phyloP scores from a whole-genome alignment of 2,888 invertebrate species.

The Eulithis testata region DNA sequence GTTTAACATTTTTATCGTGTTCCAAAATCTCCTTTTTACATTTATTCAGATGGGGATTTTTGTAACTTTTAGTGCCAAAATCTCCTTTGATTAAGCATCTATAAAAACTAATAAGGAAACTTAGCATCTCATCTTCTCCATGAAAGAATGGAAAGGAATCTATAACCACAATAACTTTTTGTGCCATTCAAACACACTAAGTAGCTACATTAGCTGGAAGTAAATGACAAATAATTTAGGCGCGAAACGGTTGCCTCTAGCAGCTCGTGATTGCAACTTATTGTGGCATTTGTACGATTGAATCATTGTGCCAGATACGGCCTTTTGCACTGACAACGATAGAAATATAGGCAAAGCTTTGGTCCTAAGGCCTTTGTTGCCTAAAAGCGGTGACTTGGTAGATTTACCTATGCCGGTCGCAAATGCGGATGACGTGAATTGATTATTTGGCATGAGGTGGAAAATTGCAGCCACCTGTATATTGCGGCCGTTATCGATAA shows the following conservation, averaged over 20 bases:
- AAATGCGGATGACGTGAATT: neutral
- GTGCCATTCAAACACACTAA: constrained; percentile 12
- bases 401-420: neutral
- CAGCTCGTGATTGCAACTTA: constrained; percentile 38
- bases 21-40: too few relatives aligned
- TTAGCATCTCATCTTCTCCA: too few relatives aligned
- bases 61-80: too few relatives aligned
- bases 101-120: too few relatives aligned
- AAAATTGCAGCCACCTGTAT: neutral
- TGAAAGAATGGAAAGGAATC: neutral
- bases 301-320: constrained; percentile 30
- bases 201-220: constrained; percentile 7
- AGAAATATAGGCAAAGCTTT: constrained; percentile 9
- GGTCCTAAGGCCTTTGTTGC: neutral
- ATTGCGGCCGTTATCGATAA: neutral
- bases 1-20: too few relatives aligned
- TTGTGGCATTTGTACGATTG: constrained; percentile 38
- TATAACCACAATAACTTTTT: neutral
- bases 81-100: too few relatives aligned
- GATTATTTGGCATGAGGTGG: neutral
- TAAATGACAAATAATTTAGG: constrained; percentile 35
- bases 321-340: constrained; percentile 20
- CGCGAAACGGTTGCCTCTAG: constrained; percentile 28
- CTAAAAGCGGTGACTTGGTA: neutral
- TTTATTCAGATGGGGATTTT: too few relatives aligned